A percentile compares a stretch with the other conserved stretches of the same genome.
These are phyloP conservation scores for Goniozus legneri DNA, from an alignment of 1,140 invertebrate species.

Conservation along the genomic window DNA sequence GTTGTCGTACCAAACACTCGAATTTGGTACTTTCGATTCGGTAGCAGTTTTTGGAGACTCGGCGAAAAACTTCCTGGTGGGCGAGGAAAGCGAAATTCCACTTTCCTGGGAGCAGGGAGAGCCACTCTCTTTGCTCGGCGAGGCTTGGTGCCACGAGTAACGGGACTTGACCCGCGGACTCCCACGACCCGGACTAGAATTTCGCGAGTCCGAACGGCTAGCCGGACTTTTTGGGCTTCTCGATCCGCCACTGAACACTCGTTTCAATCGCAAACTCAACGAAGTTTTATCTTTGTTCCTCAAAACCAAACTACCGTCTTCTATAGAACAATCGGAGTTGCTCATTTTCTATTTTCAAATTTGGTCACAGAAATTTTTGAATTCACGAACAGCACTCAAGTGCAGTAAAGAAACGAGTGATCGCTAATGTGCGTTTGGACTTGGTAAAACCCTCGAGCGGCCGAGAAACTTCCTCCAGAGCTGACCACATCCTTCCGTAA, in stretches of 20 bases:
- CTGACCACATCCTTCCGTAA: conserved; percentile 24
- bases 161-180: conserved; percentile 14
- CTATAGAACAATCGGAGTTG: conserved; percentile 8
- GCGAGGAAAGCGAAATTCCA: conserved; percentile 3
- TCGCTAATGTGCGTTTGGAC: not conserved
- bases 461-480: conserved; percentile 15
- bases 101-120: conserved; percentile 13
- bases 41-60: conserved; percentile 7
- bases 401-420: not conserved
- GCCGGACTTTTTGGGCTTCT: conserved; percentile 22
- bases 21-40: conserved; percentile 5
- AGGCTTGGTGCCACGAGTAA: conserved; percentile 24
- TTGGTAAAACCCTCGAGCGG: conserved; percentile 1
- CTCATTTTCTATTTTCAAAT: conserved; percentile 10
- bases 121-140: conserved; percentile 1
- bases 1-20: conserved; percentile 7
- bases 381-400: too few relatives aligned
- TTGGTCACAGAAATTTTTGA: not conserved
- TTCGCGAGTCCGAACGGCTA: conserved; percentile 16
- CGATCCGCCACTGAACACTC: conserved; percentile 19
- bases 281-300: conserved; percentile 13
- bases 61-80: not conserved
- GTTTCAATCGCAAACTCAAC: conserved; percentile 23
- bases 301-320: not conserved
- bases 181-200: conserved; percentile 12